Base-by-base conservation (phyloP, 2,797 vertebrate genomes). In the Argya squamiceps region DNA sequence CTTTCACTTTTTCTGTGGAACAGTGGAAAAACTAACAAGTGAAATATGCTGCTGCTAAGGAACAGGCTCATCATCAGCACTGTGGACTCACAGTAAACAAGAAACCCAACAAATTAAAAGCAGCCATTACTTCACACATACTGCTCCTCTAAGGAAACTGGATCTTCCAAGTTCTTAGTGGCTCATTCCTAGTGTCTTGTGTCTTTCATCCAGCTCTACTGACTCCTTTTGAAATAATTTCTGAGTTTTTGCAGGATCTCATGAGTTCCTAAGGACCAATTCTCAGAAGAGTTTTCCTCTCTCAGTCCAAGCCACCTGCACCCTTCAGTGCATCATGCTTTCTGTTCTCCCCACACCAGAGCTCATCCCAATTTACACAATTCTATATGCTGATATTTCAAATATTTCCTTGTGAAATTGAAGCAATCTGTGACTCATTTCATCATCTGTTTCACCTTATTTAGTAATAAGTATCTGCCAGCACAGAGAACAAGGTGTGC, bases 31-130 rank as follows among this genome's bases (percentile, higher is more conserved):
- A 20, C 30, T 58, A 68, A 52, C 55, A 84, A 75, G 53, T 4
- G 16, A 90, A 68, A 76, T 69, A 46, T 32, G 63, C 56, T 76
- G 47, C 92, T 95, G 59, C 70, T 86, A 74, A 90, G 80, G 69
- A 92, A 69, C 47, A 88, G 39, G 21, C 27, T 75, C 65, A 86
- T 78, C 50, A 78, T 6, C 47, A 90, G 50, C 32, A 67, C 47
- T 3, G 1, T 41, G 52, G 89, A 50, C 23, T 79, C 65, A 62
- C 2, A 41, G 65, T n/a, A 91, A 89, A 92, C 22, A 77, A 81
- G 88, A 88, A 63, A 56, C 4, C 6, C 37, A 20, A 22, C 30
- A 80, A 84, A 93, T 73, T 55, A 88, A 47, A 15, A 90, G 12
- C 44, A 84, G 41, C 9, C 65, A 34, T 88, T 89, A 91, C 50